phyloP scores from a whole-genome alignment of 2,113 vertebrate genomes.

The Hucho hucho region DNA sequence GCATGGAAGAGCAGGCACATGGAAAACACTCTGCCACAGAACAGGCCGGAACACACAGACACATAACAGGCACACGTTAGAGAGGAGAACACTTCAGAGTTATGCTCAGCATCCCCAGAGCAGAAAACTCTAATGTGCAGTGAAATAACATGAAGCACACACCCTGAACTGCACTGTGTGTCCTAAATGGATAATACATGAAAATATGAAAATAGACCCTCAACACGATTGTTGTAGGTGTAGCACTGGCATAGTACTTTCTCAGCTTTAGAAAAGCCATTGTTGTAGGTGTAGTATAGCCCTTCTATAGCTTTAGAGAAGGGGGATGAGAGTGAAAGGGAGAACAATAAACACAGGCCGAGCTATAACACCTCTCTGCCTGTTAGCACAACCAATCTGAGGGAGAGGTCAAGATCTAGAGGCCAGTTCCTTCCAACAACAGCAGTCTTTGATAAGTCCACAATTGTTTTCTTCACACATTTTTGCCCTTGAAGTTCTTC shows the following conservation, averaged over 20 bases:
- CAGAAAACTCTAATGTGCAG: slow-evolving; percentile 65
- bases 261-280: background rate
- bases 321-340: slow-evolving; percentile 15
- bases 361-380: background rate
- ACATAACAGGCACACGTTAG: background rate
- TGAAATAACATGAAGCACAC: slow-evolving; percentile 55
- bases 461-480: background rate
- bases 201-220: background rate
- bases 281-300: background rate
- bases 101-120: slow-evolving; percentile 29
- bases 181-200: background rate
- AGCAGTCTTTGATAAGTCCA: slow-evolving; percentile 13
- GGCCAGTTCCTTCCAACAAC: slow-evolving; percentile 15
- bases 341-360: background rate
- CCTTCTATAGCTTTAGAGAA: background rate
- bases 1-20: slow-evolving; percentile 72
- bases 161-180: slow-evolving; percentile 13
- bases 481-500: background rate
- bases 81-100: slow-evolving; percentile 57
- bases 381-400: slow-evolving; percentile 14
- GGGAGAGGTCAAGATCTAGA: slow-evolving; percentile 10
- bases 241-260: background rate
- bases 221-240: background rate
- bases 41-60: background rate
- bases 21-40: slow-evolving; percentile 54